Evolutionary conservation across 2,113 vertebrate genomes (phyloP).

Genomic region (Stegostoma tigrinum): DNA sequence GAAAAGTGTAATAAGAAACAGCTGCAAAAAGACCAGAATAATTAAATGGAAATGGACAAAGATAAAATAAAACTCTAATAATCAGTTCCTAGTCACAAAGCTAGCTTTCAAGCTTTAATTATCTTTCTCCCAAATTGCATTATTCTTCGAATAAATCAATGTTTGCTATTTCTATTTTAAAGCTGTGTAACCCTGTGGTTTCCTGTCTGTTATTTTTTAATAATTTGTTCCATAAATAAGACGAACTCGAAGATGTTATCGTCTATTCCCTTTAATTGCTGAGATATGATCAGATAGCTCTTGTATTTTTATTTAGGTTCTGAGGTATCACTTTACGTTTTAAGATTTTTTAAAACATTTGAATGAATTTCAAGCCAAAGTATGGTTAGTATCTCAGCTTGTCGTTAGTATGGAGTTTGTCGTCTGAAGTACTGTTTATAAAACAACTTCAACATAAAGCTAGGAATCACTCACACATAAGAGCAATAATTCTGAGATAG

Average conservation of each 20-base stretch:
- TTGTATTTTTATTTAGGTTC: conserved; percentile 9
- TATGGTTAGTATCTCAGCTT: not conserved
- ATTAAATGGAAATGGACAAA: not conserved
- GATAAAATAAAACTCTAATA: not conserved
- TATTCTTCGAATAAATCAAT: not conserved
- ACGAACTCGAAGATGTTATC: not conserved
- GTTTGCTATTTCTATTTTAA: not conserved
- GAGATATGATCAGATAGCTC: not conserved
- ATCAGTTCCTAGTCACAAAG: not conserved
- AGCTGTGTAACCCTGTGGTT: not conserved
- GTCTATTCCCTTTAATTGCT: not conserved
- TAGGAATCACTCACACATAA: not conserved
- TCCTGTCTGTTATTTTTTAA: not conserved
- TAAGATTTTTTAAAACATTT: not conserved
- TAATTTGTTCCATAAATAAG: not conserved
- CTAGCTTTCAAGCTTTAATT: not conserved
- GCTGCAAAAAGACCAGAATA: not conserved
- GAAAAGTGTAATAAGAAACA: not conserved
- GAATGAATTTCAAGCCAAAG: not conserved
- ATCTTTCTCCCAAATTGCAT: not conserved
- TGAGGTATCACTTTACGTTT: not conserved
- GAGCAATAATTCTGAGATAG: not conserved
- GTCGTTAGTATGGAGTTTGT: not conserved
- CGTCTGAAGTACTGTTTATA: not conserved
- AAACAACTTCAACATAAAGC: not conserved